These are phyloP conservation scores for Cheilosia vernalis DNA, from an alignment of 2,888 invertebrate genomes.

Conservation along the genomic window DNA sequence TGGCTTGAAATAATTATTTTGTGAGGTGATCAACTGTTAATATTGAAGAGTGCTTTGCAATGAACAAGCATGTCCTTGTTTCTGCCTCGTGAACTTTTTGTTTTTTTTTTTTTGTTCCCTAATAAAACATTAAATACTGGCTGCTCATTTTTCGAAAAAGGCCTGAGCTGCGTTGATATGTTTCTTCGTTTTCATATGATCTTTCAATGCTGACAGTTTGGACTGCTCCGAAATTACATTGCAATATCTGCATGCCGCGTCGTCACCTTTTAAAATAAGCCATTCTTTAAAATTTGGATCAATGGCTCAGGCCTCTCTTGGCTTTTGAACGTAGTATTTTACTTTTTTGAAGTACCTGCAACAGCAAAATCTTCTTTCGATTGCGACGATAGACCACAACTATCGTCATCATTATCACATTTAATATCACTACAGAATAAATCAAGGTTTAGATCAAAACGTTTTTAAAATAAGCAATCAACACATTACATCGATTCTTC, in stretches of 20 bases:
- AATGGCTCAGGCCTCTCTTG: neutral
- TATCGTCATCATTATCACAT: too few relatives aligned
- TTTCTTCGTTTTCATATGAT: too few relatives aligned
- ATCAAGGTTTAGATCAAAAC: too few relatives aligned
- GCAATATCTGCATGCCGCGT: neutral
- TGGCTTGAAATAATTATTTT: neutral
- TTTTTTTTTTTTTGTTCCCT: too few relatives aligned
- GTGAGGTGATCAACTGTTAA: neutral
- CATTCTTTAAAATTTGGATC: neutral
- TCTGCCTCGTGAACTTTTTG: neutral
- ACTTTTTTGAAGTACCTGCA: neutral
- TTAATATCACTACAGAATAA: too few relatives aligned
- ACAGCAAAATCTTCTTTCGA: neutral
- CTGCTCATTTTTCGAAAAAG: too few relatives aligned
- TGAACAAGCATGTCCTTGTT: neutral
- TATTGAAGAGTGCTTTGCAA: neutral
- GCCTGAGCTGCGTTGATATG: too few relatives aligned
- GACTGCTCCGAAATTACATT: neutral
- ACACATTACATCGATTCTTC: too few relatives aligned
- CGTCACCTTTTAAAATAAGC: neutral
- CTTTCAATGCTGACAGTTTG: neutral
- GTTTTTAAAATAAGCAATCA: too few relatives aligned
- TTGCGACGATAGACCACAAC: too few relatives aligned
- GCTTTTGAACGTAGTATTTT: neutral
- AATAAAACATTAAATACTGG: too few relatives aligned